Percentiles rank a stretch among this genome's conserved stretches.
Evolutionary conservation across 2,113 vertebrate genomes (phyloP).

Genomic region (Anoura caudifer): DNA sequence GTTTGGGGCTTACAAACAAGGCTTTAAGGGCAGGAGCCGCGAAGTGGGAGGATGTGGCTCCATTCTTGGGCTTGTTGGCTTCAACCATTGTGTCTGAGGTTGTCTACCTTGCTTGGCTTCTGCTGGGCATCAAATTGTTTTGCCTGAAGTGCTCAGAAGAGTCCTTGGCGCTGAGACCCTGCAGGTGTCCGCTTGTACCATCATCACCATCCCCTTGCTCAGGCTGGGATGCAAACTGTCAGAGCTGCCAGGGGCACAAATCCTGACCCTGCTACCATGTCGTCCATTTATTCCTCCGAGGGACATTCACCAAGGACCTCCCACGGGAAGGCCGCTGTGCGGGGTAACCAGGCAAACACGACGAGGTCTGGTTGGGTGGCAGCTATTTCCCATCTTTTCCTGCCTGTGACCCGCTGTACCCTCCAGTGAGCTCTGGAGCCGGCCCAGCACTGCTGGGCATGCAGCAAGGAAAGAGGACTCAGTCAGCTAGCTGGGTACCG

Average conservation of each 20-base stretch:
- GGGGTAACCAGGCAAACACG: background rate
- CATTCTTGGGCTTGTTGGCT: background rate
- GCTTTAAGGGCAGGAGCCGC: background rate
- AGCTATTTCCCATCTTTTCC: background rate
- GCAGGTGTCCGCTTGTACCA: background rate
- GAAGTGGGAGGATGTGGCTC: background rate
- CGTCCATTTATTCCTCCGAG: background rate
- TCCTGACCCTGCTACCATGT: background rate
- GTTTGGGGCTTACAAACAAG: background rate
- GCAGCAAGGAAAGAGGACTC: background rate
- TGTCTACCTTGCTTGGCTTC: background rate
- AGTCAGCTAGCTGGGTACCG: background rate
- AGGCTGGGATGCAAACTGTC: background rate
- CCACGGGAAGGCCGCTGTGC: background rate
- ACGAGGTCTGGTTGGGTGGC: background rate
- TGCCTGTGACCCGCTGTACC: background rate
- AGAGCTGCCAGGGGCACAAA: background rate
- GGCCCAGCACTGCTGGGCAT: background rate
- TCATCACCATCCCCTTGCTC: background rate
- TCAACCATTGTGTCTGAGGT: background rate
- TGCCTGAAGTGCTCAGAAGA: background rate
- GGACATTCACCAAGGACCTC: background rate
- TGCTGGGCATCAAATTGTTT: background rate
- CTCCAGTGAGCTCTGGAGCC: background rate
- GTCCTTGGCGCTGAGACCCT: background rate